Evolutionary conservation across 2,113 vertebrate genomes (phyloP), one percentile per base, ranked within the genome.

Genomic region (Gymnarchus niloticus): DNA sequence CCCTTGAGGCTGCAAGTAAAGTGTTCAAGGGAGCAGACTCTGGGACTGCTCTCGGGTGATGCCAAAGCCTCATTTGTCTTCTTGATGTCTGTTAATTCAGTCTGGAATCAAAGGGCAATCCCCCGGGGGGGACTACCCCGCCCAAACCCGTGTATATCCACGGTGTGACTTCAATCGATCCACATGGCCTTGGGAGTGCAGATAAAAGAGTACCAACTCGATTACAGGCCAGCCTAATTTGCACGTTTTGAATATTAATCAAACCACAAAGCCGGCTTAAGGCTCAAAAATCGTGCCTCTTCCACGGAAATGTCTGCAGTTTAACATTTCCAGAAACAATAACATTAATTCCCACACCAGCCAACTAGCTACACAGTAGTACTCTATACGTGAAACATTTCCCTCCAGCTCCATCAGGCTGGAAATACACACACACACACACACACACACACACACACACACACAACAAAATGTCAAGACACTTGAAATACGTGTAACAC

Each of bases 61-160:
- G 44, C 46, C 76, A 48, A 44, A 48, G 84, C 85, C 85, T 85
- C 85, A 14, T 81, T 77, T 85, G 23, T 51, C 52, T 10, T 88
- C 92, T 92, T 93, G 92, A 93, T 92, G 92, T 92, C 87, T 87
- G 87, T 90, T 93, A 90, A 92, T 93, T 94, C 91, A 88, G 88
- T 90, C 89, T 90, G 91, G 91, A 93, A 93, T 93, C 91, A 90
- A 87, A 93, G 90, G 88, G 83, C 77, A 85, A 91, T 92, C 92
- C 90, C 92, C 93, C 51, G 91, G 65, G 78, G 83, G 91, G 90
- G 89, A 90, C 85, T 85, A 83, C 84, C 90, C 84, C 83, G 41
- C 51, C 65, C 14, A 46, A 25, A n/a, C 56, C 41, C 8, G 10
- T 6, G n/a, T 51, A 56, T n/a, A 57, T 37, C 3, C 25, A 49